Evolutionary conservation across 2,113 vertebrate species (phyloP).

Genomic region (Cynopterus brachyotis): DNA sequence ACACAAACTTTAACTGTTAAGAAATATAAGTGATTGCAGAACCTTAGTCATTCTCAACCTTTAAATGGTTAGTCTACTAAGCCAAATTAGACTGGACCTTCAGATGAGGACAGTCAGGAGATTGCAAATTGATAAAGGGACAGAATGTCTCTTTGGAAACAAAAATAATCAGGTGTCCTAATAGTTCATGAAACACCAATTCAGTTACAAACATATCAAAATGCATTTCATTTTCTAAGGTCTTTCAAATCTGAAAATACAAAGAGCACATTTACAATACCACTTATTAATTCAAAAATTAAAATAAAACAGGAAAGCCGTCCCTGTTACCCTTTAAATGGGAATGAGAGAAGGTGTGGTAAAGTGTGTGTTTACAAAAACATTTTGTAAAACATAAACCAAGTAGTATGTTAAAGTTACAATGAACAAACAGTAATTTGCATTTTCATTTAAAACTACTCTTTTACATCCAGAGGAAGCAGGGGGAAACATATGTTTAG

Average conservation of each 20-base stretch:
- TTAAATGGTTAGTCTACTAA: not conserved
- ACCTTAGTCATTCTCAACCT: not conserved
- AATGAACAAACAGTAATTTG: conserved; percentile 43
- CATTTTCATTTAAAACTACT: conserved; percentile 27
- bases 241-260: not conserved
- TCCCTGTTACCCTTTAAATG: not conserved
- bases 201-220: not conserved
- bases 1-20: not conserved
- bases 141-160: not conserved
- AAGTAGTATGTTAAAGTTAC: not conserved
- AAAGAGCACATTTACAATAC: not conserved
- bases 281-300: not conserved
- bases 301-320: not conserved
- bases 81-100: not conserved
- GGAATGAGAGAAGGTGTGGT: not conserved
- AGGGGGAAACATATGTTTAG: conserved; percentile 17
- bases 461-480: conserved; percentile 35
- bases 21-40: not conserved
- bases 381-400: not conserved
- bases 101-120: not conserved
- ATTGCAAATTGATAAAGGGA: not conserved
- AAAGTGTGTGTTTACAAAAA: not conserved
- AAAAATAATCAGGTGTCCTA: not conserved
- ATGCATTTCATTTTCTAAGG: not conserved
- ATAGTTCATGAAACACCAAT: not conserved